Evolutionary conservation across 1,140 invertebrate species (phyloP), one percentile per base, ranked within the genome.

Genomic region (Artemia franciscana): DNA sequence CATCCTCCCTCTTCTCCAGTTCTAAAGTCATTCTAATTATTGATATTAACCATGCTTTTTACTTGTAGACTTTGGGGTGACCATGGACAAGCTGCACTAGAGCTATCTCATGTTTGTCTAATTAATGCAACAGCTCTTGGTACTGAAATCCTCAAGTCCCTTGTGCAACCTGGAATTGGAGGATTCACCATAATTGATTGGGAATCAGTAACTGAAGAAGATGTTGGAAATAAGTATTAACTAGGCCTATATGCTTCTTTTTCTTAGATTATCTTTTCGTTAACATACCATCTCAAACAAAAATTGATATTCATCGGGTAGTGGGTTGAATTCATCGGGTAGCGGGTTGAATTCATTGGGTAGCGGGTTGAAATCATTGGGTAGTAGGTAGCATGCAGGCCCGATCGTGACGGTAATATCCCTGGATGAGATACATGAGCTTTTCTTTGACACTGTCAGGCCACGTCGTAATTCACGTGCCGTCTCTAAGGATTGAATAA

Each of bases 151-250:
- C 73, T 97, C 24, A 98, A 98, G 75, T 91, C 89, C 59, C 77
- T 98, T 9, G 85, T 97, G 18, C 75, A 98, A 26, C 91, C 94
- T 61, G 93, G 92, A 12, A 85, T 97, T 69, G 91, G 93, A 63
- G 84, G 87, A n/a, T 91, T 98, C 67, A 96, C 91, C 0, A 90
- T 98, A 67, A 83, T 96, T 5, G 95, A 98, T 80, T 86, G 85
- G 15, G 80, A 84, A 68, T 85, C 83, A 69, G 80, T 91, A 1
- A 84, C 79, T 24, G 85, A 88, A 64, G 88, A 93, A 73, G 92
- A 98, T 75, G 80, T 93, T 65, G 91, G 90, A 24, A 85, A 84
- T 67, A 96, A 96, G 86, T 90, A 79, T n/a, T 21, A 12, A 59
- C 7, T 5, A 18, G 5, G n/a, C 57, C 24, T 9, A 24, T 15